Base-by-base conservation (phyloP, 2,888 invertebrate species). In the Drosophila melanosoma region DNA sequence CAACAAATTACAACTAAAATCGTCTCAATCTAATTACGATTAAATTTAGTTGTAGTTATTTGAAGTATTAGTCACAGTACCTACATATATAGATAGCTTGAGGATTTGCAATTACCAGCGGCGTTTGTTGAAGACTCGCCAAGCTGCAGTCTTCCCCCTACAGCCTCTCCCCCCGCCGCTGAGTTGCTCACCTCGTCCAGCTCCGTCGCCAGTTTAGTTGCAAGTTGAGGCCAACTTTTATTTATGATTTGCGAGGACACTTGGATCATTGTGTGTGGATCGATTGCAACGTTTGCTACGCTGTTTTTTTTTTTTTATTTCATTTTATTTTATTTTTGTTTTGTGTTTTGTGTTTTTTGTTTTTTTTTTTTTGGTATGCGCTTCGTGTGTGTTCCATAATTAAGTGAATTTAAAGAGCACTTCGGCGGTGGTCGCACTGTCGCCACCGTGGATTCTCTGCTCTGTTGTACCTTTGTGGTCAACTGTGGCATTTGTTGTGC, bases 331-430 rank as follows among this genome's bases (percentile, higher is more conserved):
- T 75, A 60, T 61, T 53, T 74, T 81, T 53, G 8, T 36, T 38
- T 53, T 67, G 56, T 76, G 20, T 54, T 45, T 29, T 57, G 10
- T 48, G 3, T 29, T 36, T 15, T 45, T 29, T 57, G 10, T 48
- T 2, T 29, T 36, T 15, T 58, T 62, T 69, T 69, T 76, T 64
- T 78, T 78, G 87, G 85, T 79, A 82, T 82, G 84, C 85, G 81
- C 91, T 88, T 91, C 92, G 91, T 92, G 92, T 92, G 92, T 91
- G 92, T 92, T 90, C 92, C 90, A 89, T 91, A 91, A 92, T 92
- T 92, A 91, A 91, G 87, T 90, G 91, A 92, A 92, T 92, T 90
- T 78, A 83, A 88, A 86, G 79, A 74, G 76, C 83, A 87, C 83
- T 83, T 69, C 69, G 76, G 78, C 82, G 89, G 89, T 84, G 89